These are phyloP conservation scores for Saccopteryx bilineata DNA, from an alignment of 2,113 vertebrate genomes.

Conservation along the genomic window DNA sequence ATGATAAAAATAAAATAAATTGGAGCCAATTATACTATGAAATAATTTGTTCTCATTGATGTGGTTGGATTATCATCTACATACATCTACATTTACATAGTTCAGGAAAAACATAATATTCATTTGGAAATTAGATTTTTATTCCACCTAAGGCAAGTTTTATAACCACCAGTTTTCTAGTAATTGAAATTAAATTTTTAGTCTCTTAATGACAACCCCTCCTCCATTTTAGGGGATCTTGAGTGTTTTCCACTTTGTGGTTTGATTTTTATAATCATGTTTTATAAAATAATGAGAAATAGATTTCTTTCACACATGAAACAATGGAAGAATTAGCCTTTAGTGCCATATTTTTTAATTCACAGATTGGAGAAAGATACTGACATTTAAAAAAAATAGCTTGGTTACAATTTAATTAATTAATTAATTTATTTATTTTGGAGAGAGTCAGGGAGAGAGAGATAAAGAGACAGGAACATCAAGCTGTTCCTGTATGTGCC, in stretches of 20 bases:
- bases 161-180: constrained; percentile 5
- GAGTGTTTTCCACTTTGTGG: background rate
- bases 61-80: background rate
- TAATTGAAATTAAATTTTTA: constrained; percentile 29
- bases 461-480: too few relatives aligned
- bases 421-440: too few relatives aligned
- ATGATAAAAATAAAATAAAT: background rate
- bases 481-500: too few relatives aligned
- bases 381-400: constrained; percentile 17
- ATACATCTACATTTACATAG: background rate
- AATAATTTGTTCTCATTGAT: background rate
- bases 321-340: background rate
- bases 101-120: background rate
- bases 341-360: background rate
- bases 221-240: background rate
- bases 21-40: background rate
- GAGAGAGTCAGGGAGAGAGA: too few relatives aligned
- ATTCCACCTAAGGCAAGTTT: background rate
- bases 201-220: background rate
- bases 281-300: background rate
- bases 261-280: constrained; percentile 47
- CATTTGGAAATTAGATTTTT: constrained; percentile 30
- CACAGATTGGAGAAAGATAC: background rate
- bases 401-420: constrained; percentile 5
- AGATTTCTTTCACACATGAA: background rate